Conservation (phyloP, 2,888 invertebrate genomes). For the Thymelicus acteon region DNA sequence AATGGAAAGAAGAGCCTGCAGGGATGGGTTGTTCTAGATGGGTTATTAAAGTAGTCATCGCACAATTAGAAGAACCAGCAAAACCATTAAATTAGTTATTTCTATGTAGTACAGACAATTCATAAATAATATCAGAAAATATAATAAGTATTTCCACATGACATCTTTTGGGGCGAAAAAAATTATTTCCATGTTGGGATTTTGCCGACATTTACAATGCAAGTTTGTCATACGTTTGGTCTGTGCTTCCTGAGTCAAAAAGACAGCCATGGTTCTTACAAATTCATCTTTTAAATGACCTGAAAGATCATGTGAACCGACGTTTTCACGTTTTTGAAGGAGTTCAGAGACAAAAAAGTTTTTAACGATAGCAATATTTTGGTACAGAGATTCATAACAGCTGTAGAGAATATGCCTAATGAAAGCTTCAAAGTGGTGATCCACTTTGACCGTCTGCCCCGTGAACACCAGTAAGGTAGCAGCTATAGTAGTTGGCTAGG, state of each 20-base stretch:
- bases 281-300: conserved; percentile 39
- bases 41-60: conserved; percentile 41
- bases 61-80: too few species aligned
- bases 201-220: conserved; percentile 40
- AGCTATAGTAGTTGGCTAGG: conserved; percentile 31
- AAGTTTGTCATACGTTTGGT: conserved; percentile 42
- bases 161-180: too few species aligned
- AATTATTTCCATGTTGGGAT: conserved; percentile 36
- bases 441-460: conserved; percentile 37
- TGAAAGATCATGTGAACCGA: conserved; percentile 33
- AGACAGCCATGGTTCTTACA: conserved; percentile 40
- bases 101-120: too few species aligned
- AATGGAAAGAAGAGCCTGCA: conserved; percentile 46
- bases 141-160: too few species aligned
- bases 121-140: too few species aligned
- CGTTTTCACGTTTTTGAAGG: conserved; percentile 37
- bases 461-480: conserved; percentile 42
- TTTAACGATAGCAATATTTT: conserved; percentile 46
- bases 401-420: conserved; percentile 38
- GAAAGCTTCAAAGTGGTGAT: not conserved
- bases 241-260: conserved; percentile 35
- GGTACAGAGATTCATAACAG: conserved; percentile 46
- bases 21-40: conserved; percentile 39
- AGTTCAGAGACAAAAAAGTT: conserved; percentile 42
- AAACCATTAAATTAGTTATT: too few species aligned